Conservation (phyloP, 2,888 invertebrate genomes). For the Callinectes sapidus region DNA sequence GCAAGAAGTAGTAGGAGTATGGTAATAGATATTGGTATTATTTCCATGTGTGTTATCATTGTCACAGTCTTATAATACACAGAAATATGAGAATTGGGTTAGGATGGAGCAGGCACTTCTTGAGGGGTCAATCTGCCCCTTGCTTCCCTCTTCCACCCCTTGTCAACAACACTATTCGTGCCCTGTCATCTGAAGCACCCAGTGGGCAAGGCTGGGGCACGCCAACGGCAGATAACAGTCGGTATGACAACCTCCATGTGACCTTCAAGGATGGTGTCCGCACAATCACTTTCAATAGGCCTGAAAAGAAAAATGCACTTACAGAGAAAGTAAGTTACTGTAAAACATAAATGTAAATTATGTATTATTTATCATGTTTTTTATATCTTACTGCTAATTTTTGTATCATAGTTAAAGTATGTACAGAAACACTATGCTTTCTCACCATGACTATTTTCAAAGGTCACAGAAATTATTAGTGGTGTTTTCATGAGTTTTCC, state of each 20-base stretch:
- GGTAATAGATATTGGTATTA: not conserved
- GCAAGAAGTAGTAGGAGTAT: not conserved
- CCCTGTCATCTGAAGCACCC: not conserved
- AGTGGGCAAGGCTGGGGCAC: not conserved
- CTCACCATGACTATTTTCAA: too few relatives aligned
- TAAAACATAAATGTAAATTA: too few relatives aligned
- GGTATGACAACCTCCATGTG: conserved; percentile 73
- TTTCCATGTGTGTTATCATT: not conserved
- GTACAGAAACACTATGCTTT: too few relatives aligned
- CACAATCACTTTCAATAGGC: conserved; percentile 84
- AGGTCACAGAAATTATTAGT: too few relatives aligned
- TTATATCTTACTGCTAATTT: too few relatives aligned
- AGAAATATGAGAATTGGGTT: not conserved
- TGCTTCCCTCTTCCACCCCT: not conserved
- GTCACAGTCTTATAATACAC: not conserved
- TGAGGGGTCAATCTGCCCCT: not conserved
- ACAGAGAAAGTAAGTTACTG: conserved; percentile 76
- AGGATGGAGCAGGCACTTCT: not conserved
- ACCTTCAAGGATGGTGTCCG: conserved; percentile 78
- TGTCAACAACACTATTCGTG: not conserved
- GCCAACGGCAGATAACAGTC: conserved; percentile 28
- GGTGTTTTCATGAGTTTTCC: too few relatives aligned
- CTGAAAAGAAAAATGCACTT: conserved; percentile 88
- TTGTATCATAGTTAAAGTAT: too few relatives aligned
- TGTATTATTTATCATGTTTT: too few relatives aligned